Percentiles rank a stretch among this genome's conserved stretches.
These are phyloP conservation scores for Rhinogobius similis DNA, from an alignment of 2,113 vertebrate species.

Conservation along the genomic window DNA sequence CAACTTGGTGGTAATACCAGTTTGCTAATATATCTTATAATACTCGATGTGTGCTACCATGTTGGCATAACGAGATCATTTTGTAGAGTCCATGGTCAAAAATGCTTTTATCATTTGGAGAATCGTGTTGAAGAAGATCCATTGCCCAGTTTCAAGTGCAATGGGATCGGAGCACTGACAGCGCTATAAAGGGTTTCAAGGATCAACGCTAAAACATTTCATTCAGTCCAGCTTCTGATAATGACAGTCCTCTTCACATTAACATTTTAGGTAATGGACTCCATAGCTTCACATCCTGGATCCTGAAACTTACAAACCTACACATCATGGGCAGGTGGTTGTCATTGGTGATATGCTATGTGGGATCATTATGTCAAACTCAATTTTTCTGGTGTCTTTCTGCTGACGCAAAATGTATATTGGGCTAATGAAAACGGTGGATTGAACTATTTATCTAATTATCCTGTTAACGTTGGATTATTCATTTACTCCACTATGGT, in stretches of 20 bases:
- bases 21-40: too few species aligned
- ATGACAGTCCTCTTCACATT: constrained; percentile 20
- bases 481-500: too few species aligned
- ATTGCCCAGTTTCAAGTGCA: constrained; percentile 21
- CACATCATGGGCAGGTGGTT: neutral
- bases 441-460: too few species aligned
- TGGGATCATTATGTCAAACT: too few species aligned
- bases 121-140: constrained; percentile 12
- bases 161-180: constrained; percentile 22
- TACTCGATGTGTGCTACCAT: neutral
- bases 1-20: too few species aligned
- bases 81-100: neutral
- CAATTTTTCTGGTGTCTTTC: too few species aligned
- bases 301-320: neutral
- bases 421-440: too few species aligned
- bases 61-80: neutral
- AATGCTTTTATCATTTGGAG: constrained; percentile 19
- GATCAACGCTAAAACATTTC: constrained; percentile 27
- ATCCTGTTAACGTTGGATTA: too few species aligned
- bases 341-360: too few species aligned
- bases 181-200: constrained; percentile 14
- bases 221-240: constrained; percentile 7
- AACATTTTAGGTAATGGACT: constrained; percentile 25
- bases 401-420: too few species aligned
- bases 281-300: constrained; percentile 18